Conservation (phyloP, 2,797 vertebrate species). For the Schizopygopsis malacanthus region DNA sequence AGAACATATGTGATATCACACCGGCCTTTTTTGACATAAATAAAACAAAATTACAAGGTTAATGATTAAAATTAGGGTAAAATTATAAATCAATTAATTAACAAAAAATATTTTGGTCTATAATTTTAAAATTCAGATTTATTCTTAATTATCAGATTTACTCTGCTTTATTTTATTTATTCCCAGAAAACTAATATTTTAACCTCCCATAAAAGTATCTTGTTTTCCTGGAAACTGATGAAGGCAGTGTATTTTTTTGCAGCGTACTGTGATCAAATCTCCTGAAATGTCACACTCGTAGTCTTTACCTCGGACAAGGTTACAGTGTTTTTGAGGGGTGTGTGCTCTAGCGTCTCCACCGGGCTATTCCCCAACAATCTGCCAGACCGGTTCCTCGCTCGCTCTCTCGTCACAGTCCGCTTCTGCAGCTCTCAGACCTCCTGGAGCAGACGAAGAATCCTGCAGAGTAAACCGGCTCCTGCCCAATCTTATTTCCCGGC, state of each 20-base stretch:
- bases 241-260: neutral
- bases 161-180: neutral
- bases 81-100: neutral
- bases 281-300: conserved; percentile 17
- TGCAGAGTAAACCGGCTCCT: conserved; percentile 67
- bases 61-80: neutral
- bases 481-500: conserved; percentile 56
- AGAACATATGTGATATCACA: neutral
- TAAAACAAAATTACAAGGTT: too few relatives aligned
- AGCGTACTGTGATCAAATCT: neutral
- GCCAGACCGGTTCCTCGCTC: conserved; percentile 57
- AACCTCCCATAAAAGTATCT: neutral
- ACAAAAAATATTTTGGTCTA: neutral
- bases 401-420: neutral
- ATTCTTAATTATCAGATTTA: neutral
- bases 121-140: neutral
- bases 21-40: too few relatives aligned
- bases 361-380: conserved; percentile 42
- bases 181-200: neutral
- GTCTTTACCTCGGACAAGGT: conserved; percentile 47
- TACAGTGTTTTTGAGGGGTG: conserved; percentile 53
- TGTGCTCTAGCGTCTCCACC: conserved; percentile 24
- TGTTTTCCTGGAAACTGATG: neutral
- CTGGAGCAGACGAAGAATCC: conserved; percentile 72
- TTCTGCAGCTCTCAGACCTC: conserved; percentile 56